phyloP scores from a whole-genome alignment of 2,888 invertebrate genomes.

The Parnassius apollo region DNA sequence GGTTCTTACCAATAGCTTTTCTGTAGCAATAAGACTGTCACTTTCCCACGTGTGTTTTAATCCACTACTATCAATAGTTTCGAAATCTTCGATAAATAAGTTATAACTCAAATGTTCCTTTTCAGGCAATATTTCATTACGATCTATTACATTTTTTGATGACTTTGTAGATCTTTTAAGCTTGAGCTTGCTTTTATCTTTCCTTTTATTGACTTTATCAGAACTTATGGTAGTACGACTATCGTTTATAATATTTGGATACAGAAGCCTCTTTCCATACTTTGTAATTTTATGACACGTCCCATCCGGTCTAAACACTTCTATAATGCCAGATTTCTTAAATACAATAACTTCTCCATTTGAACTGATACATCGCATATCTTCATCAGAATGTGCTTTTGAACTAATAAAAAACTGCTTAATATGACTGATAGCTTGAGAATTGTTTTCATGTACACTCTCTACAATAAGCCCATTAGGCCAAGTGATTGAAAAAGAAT shows the following conservation, averaged over 20 bases:
- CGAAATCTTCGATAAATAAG: constrained; percentile 60
- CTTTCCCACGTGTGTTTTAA: constrained; percentile 54
- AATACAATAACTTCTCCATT: constrained; percentile 70
- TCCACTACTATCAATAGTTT: constrained; percentile 57
- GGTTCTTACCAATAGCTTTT: constrained; percentile 60
- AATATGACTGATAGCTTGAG: constrained; percentile 57
- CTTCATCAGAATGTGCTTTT: constrained; percentile 46
- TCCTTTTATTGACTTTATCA: constrained; percentile 53
- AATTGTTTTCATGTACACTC: constrained; percentile 58
- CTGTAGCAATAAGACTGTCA: constrained; percentile 44
- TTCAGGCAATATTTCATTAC: constrained; percentile 37
- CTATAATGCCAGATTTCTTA: constrained; percentile 50
- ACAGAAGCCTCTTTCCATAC: constrained; percentile 45
- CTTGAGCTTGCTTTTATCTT: constrained; percentile 47
- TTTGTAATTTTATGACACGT: constrained; percentile 57
- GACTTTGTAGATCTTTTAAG: constrained; percentile 43
- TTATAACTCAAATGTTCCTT: constrained; percentile 42
- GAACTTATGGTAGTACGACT: constrained; percentile 40
- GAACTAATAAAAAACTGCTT: constrained; percentile 55
- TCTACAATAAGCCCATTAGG: constrained; percentile 70
- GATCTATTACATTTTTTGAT: constrained; percentile 40
- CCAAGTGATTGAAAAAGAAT: constrained; percentile 64
- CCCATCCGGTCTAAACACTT: constrained; percentile 60
- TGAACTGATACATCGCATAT: constrained; percentile 64
- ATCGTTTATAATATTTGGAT: constrained; percentile 36